Conservation (phyloP, 2,113 vertebrate genomes). For the Onychorhynchus coronatus region DNA sequence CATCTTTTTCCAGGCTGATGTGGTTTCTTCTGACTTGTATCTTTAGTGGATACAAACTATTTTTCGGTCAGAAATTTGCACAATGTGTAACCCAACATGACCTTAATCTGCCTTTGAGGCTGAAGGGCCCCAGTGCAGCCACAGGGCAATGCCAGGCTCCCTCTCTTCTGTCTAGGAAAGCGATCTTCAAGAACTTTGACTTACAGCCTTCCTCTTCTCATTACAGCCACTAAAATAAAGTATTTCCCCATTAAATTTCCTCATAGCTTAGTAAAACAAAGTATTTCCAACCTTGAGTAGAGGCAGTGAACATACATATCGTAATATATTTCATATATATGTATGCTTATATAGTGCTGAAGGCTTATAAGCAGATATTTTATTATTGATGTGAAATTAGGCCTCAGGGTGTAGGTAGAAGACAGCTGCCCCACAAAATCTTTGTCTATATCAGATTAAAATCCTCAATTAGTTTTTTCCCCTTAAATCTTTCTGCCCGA, state of each 20-base stretch:
- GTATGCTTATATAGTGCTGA: not conserved
- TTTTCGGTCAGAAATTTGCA: not conserved
- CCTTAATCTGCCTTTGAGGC: rapidly evolving
- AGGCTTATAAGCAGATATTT: not conserved
- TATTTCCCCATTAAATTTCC: not conserved
- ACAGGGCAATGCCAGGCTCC: not conserved
- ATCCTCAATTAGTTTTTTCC: not conserved
- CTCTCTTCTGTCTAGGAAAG: rapidly evolving
- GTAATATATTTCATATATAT: not conserved
- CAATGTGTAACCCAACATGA: rapidly evolving
- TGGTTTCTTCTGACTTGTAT: not conserved
- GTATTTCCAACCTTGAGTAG: not conserved
- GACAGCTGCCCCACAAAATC: not conserved
- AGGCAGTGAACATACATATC: not conserved
- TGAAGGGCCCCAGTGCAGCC: not conserved
- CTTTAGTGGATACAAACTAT: rapidly evolving
- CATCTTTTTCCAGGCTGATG: not conserved
- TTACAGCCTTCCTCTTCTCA: not conserved
- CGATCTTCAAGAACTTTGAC: rapidly evolving
- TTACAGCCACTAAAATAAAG: not conserved
- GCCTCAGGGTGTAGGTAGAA: not conserved
- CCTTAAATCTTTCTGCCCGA: not conserved
- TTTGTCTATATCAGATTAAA: not conserved
- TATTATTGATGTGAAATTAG: not conserved
- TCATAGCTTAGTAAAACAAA: no score